Evolutionary conservation across 2,797 vertebrate genomes (phyloP).

Genomic region (Chiloscyllium punctatum): DNA sequence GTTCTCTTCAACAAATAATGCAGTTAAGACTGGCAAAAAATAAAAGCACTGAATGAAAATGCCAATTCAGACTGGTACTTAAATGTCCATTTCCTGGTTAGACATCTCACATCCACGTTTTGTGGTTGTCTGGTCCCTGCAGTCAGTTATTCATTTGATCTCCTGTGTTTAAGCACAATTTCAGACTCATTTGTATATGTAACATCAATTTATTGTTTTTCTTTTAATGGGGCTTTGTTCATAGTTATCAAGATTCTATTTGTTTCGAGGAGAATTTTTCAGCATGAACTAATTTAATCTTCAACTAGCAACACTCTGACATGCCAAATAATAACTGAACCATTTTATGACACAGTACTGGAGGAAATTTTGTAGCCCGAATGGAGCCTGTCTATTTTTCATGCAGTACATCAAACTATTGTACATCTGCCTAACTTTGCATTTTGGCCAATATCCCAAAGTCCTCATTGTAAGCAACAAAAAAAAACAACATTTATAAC

Average conservation of each 20-base stretch:
- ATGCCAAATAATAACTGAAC: constrained; percentile 26
- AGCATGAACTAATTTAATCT: constrained; percentile 14
- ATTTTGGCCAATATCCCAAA: constrained; percentile 54
- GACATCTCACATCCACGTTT: neutral
- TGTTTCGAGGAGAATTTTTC: neutral
- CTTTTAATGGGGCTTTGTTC: neutral
- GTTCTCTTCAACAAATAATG: neutral
- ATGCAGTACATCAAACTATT: constrained; percentile 52
- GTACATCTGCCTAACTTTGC: constrained; percentile 50
- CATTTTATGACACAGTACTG: constrained; percentile 16
- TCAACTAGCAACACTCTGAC: constrained; percentile 5
- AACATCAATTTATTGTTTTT: neutral
- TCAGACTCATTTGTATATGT: neutral
- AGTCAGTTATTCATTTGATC: neutral
- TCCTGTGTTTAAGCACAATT: neutral
- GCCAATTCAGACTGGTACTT: constrained; percentile 19
- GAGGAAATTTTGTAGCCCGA: neutral
- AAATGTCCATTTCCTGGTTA: neutral
- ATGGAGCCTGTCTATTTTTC: constrained; percentile 51
- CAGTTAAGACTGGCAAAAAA: neutral
- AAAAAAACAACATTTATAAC: constrained; percentile 44
- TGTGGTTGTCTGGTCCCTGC: neutral
- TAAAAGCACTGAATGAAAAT: neutral
- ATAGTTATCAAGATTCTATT: neutral
- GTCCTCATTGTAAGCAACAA: constrained; percentile 38